These are phyloP conservation scores for Caenorhabditis elegans DNA, from an alignment of 1,140 invertebrate species.

Conservation along the genomic window WBcel235 BX284605.5:8437001-8437500, in stretches of 20 bases:
- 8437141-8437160: background rate
- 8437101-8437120: background rate
- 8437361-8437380: background rate
- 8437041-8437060: background rate
- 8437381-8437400: background rate
- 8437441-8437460: background rate
- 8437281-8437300: too few relatives aligned
- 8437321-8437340: too few relatives aligned
- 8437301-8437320: too few relatives aligned
- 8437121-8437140: background rate
- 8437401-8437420: slow-evolving; percentile 25
- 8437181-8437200: background rate
- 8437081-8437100: background rate
- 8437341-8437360: too few relatives aligned
- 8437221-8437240: background rate
- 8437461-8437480: slow-evolving; percentile 2
- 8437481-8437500: slow-evolving; percentile 27
- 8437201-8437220: background rate
- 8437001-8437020: background rate
- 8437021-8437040: background rate
- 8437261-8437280: background rate
- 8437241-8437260: background rate
- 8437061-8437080: background rate
- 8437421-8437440: background rate
- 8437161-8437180: background rate